A percentile compares a stretch with the other conserved stretches of the same genome.
phyloP scores from a whole-genome alignment of 2,888 invertebrate species.

The Perithous albicinctus region DNA sequence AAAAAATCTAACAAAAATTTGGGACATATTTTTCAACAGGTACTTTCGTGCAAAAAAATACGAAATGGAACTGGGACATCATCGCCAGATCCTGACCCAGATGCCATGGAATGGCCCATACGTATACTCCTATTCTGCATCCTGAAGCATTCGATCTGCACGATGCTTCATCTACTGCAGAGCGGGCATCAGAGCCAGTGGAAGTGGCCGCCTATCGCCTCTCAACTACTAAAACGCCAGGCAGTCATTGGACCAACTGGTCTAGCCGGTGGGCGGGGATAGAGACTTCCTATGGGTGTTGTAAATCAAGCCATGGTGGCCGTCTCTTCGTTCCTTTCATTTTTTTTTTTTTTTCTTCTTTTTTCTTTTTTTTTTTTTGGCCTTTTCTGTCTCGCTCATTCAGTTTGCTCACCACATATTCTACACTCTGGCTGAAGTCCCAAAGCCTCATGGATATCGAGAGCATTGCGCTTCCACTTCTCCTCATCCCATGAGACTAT shows the following conservation, averaged over 20 bases:
- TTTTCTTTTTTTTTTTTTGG: conserved; percentile 26
- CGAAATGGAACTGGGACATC: no score
- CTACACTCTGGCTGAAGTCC: neutral
- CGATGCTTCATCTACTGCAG: neutral
- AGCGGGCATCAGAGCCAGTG: conserved; percentile 11
- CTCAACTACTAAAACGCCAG: conserved; percentile 74
- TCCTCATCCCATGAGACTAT: neutral
- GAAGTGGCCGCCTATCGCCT: conserved; percentile 71
- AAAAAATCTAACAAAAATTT: no score
- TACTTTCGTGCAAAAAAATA: no score
- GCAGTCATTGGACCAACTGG: conserved; percentile 78
- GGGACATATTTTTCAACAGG: no score
- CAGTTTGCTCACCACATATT: neutral
- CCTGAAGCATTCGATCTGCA: neutral
- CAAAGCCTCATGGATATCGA: neutral
- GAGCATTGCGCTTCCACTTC: neutral
- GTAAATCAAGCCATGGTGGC: conserved; percentile 76
- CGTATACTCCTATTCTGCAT: neutral
- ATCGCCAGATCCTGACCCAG: no score
- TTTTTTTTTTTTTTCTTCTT: conserved; percentile 13
- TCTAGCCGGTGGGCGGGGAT: conserved; percentile 81
- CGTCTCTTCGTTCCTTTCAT: conserved; percentile 65
- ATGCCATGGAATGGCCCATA: no score
- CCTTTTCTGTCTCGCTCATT: conserved; percentile 5
- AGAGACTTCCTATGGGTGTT: conserved; percentile 77